Percentiles rank a stretch among this genome's conserved stretches.
phyloP scores from a whole-genome alignment of 92 coral and sea anemone genomes.

The Galaxea fascicularis region DNA sequence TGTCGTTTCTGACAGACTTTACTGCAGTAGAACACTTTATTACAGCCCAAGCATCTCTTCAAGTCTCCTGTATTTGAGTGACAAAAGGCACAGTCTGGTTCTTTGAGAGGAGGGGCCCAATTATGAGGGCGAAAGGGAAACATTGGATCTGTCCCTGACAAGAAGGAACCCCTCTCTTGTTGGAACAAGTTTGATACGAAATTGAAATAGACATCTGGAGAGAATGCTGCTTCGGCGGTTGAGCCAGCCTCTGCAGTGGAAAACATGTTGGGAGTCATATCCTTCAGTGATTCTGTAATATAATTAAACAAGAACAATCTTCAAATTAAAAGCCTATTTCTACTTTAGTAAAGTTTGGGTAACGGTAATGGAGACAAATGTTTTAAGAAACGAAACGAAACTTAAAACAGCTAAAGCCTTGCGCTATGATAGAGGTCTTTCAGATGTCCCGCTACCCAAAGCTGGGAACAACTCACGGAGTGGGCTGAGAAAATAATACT shows the following conservation, averaged over 20 bases:
- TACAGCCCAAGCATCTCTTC: conserved; percentile 59
- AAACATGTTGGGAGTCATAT: background rate
- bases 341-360: too few relatives aligned
- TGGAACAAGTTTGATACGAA: background rate
- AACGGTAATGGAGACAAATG: too few relatives aligned
- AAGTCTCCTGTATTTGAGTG: conserved; percentile 32
- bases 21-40: conserved; percentile 45
- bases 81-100: conserved; percentile 46
- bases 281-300: too few relatives aligned
- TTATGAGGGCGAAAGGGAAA: background rate
- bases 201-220: background rate
- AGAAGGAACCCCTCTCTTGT: background rate
- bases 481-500: too few relatives aligned
- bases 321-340: too few relatives aligned
- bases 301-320: too few relatives aligned
- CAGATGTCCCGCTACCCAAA: too few relatives aligned
- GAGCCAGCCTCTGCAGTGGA: background rate
- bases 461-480: too few relatives aligned
- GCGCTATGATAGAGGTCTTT: too few relatives aligned
- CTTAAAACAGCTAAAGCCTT: too few relatives aligned
- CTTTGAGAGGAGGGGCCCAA: conserved; percentile 20
- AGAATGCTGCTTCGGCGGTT: background rate
- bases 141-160: background rate
- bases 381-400: too few relatives aligned
- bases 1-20: conserved; percentile 43